These are phyloP conservation scores for Dendroctonus ponderosae DNA, from an alignment of 1,140 invertebrate species.

Conservation along the genomic window DNA sequence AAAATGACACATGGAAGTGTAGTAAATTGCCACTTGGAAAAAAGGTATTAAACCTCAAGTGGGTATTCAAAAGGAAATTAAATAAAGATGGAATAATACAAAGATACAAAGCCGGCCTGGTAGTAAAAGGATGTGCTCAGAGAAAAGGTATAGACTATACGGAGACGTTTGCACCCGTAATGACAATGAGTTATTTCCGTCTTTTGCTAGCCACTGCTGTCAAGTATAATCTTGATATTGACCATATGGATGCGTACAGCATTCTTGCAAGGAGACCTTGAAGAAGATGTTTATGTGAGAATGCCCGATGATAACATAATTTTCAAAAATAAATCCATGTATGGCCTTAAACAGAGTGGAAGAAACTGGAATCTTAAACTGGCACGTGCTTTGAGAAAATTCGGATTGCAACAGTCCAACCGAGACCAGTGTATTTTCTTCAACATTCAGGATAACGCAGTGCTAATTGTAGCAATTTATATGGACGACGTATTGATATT, in stretches of 20 bases:
- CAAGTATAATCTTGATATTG: slow-evolving; percentile 15
- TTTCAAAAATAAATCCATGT: slow-evolving; percentile 1
- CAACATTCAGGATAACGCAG: background rate
- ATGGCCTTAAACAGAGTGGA: background rate
- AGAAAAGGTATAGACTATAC: slow-evolving; percentile 47
- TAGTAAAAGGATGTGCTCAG: slow-evolving; percentile 49
- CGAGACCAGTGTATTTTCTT: background rate
- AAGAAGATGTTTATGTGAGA: slow-evolving; percentile 52
- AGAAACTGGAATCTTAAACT: background rate
- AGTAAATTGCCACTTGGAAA: background rate
- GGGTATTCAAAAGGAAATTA: slow-evolving; percentile 31
- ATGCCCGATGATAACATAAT: slow-evolving; percentile 1
- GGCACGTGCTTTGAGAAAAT: background rate
- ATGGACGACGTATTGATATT: background rate
- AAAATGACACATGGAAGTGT: slow-evolving; percentile 10
- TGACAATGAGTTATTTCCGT: slow-evolving; percentile 36
- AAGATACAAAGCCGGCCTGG: slow-evolving; percentile 42
- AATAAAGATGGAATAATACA: slow-evolving; percentile 17
- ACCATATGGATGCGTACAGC: slow-evolving; percentile 47
- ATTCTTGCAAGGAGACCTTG: slow-evolving; percentile 50
- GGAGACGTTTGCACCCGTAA: slow-evolving; percentile 48
- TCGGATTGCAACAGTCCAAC: background rate
- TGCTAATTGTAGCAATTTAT: background rate
- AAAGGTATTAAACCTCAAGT: slow-evolving; percentile 11
- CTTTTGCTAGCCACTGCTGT: slow-evolving; percentile 35